Conservation (phyloP, 2,888 invertebrate genomes). For the Ectemnius lituratus region DNA sequence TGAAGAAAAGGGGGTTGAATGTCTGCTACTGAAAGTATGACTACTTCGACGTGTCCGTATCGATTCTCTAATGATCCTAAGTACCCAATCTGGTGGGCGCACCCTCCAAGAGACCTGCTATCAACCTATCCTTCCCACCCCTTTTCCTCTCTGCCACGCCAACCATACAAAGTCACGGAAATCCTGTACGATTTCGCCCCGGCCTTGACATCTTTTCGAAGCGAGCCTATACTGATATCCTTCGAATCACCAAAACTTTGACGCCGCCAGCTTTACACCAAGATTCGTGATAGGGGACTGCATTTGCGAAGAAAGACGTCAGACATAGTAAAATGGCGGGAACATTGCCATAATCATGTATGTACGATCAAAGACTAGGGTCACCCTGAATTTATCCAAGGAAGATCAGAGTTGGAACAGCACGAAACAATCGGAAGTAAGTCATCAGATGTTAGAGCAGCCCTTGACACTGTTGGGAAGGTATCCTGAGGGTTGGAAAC, state of each 20-base stretch:
- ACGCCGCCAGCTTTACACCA: neutral
- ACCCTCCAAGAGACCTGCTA: neutral
- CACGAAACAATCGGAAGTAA: neutral
- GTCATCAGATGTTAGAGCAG: no score
- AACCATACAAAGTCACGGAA: slow-evolving; percentile 49
- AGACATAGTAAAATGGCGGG: no score
- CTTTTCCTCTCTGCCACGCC: neutral
- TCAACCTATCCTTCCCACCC: slow-evolving; percentile 6
- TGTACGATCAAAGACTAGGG: no score
- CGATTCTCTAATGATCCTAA: slow-evolving; percentile 56
- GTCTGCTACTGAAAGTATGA: neutral
- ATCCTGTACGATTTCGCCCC: slow-evolving; percentile 53
- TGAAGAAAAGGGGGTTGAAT: no score
- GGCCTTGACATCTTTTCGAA: slow-evolving; percentile 56
- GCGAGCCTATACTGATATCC: slow-evolving; percentile 20
- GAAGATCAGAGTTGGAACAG: neutral
- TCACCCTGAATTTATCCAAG: neutral
- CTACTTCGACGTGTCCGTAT: slow-evolving; percentile 20
- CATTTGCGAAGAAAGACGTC: no score
- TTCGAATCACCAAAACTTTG: no score
- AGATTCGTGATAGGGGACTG: no score
- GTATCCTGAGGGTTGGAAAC: no score
- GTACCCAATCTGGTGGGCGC: slow-evolving; percentile 28
- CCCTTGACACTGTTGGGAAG: no score
- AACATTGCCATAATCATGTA: no score